Base-by-base conservation (phyloP, 1,140 invertebrate genomes). In the Drosophila ambigua region DNA sequence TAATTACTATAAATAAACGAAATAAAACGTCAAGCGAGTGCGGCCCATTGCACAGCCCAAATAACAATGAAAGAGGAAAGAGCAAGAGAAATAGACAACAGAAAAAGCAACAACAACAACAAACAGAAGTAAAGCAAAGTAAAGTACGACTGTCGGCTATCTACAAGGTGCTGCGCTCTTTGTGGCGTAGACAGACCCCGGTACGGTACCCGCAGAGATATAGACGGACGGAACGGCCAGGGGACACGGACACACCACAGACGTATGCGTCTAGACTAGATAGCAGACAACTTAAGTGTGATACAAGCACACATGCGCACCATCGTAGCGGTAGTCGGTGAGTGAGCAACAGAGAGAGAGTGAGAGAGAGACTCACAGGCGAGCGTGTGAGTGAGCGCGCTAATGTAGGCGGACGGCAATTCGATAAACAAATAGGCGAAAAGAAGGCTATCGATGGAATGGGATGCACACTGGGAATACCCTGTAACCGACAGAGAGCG, bases 261-360 rank as follows among this genome's bases (percentile, higher is more conserved):
- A 72, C 58, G 74, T 72, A 77, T 72, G 66, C 68, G 84, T 82
- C 84, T 84, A 90, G 84, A 89, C 85, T 69, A 85, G 79, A 89
- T 82, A 89, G 85, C 79, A 89, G 84, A 89, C 84, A 75, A 89
- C 79, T 88, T 88, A 88, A 87, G 83, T 81, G 78, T 81, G 78
- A 88, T 82, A 85, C 78, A 77, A 87, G 64, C 82, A 87, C 69
- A 85, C 68, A 85, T 85, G 82, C 74, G 81, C 81, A 77, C 69
- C 68, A 51, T 77, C 57, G 39, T 28, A 55, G 55, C 52, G 69
- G 23, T 20, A 24, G 54, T 57, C 60, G 46, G 64, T 54, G 46
- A 24, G 39, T 24, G 24, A 7, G 20, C 28, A 5, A 2, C 2
- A 23, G 57, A n/a, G 9, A 23, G 35, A 39, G 39, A 55, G 58